Conservation (phyloP, 2,888 invertebrate genomes). For the Bombylius major region DNA sequence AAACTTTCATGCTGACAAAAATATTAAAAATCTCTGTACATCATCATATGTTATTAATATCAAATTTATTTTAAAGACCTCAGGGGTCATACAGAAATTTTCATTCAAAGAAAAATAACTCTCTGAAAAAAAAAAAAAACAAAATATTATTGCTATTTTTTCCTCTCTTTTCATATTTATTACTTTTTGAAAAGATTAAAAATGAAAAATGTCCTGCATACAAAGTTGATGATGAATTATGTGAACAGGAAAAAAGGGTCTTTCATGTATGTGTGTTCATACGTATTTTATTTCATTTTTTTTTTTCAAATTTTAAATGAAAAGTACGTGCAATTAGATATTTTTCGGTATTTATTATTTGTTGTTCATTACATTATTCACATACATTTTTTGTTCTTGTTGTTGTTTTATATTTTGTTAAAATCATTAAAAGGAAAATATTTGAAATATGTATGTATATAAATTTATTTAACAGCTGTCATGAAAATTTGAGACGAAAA, state of each 20-base stretch:
- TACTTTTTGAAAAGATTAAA: constrained; percentile 9
- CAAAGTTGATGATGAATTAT: constrained; percentile 12
- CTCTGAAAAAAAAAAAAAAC: too few species aligned
- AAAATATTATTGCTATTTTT: too few species aligned
- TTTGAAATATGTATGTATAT: not conserved
- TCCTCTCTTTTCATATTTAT: not conserved
- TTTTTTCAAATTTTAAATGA: not conserved
- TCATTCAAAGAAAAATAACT: not conserved
- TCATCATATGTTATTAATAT: too few species aligned
- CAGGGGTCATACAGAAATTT: not conserved
- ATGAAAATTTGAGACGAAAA: not conserved
- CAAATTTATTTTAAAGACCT: not conserved
- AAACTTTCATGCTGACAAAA: too few species aligned
- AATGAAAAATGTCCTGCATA: constrained; percentile 12
- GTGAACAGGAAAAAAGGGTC: not conserved
- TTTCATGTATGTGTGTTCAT: not conserved
- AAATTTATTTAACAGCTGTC: constrained; percentile 13
- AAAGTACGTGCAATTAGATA: not conserved
- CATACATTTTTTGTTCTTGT: too few species aligned
- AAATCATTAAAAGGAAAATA: too few species aligned
- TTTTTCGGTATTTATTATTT: too few species aligned
- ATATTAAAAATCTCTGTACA: too few species aligned
- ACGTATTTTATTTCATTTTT: not conserved
- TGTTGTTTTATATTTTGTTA: too few species aligned
- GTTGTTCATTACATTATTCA: too few species aligned